Conservation (phyloP, 2,797 vertebrate species). For the Cetoscarus ocellatus region DNA sequence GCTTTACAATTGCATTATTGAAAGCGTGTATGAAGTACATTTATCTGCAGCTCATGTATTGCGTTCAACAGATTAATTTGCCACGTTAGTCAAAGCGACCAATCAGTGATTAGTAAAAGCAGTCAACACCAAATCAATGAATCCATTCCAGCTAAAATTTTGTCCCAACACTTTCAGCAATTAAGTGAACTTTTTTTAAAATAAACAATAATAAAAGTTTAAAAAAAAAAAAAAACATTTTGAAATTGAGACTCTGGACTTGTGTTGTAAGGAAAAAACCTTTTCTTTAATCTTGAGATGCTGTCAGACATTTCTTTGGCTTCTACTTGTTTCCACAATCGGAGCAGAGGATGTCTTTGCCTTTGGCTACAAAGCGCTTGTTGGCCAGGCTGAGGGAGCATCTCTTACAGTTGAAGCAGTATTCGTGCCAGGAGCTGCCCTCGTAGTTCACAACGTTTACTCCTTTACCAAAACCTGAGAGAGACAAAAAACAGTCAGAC, state of each 20-base stretch:
- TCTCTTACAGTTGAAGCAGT: constrained; percentile 98
- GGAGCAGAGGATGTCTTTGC: constrained; percentile 91
- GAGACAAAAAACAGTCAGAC: constrained; percentile 7
- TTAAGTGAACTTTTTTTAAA: background rate
- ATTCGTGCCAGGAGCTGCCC: constrained; percentile 95
- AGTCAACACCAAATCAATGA: constrained; percentile 8
- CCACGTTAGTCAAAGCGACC: background rate
- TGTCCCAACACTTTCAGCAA: background rate
- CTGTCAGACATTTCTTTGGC: background rate
- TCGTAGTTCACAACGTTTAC: constrained; percentile 97
- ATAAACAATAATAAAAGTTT: background rate
- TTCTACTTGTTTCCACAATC: constrained; percentile 93
- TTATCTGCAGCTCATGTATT: too few relatives aligned
- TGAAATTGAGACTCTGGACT: constrained; percentile 15
- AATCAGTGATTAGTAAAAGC: constrained; percentile 4
- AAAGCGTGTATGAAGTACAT: too few relatives aligned
- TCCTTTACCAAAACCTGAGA: constrained; percentile 94
- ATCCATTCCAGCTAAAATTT: constrained; percentile 3
- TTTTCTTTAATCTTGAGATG: background rate
- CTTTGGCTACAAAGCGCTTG: constrained; percentile 92
- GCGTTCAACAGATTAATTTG: too few relatives aligned
- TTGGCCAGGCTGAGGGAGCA: constrained; percentile 93
- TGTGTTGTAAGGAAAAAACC: background rate
- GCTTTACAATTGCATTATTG: too few relatives aligned
- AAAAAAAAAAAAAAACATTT: background rate